Conservation (phyloP, 2,888 invertebrate species). For the Tanypteryx hageni region DNA sequence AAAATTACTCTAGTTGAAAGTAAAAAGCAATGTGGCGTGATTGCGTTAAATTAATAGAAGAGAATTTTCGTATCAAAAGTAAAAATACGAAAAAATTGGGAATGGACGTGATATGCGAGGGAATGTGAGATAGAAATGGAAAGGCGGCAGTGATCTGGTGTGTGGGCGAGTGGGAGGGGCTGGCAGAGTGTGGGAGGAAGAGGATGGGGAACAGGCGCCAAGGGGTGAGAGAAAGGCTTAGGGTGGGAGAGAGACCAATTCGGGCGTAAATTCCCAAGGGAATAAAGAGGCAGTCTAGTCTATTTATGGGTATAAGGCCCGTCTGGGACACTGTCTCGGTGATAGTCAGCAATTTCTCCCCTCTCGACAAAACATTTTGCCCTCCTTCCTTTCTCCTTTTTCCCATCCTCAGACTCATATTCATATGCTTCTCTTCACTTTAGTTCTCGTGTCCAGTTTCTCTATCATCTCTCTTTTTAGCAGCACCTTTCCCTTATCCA, state of each 20-base stretch:
- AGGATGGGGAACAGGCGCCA: background rate
- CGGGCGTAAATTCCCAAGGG: conserved; percentile 52
- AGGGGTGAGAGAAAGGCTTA: background rate
- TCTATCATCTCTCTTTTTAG: no score
- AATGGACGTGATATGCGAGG: background rate
- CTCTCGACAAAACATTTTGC: conserved; percentile 14
- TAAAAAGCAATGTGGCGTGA: no score
- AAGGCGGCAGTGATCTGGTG: background rate
- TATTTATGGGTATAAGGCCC: conserved; percentile 62
- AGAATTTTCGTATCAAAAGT: background rate
- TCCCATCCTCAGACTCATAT: background rate
- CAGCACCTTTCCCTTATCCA: no score
- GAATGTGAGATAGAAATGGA: background rate
- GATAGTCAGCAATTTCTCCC: conserved; percentile 48
- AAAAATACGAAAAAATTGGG: background rate
- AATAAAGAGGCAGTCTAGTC: conserved; percentile 55
- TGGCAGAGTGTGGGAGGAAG: background rate
- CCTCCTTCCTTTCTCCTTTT: conserved; percentile 30
- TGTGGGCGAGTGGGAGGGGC: background rate
- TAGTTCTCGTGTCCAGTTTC: no score
- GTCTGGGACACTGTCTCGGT: conserved; percentile 55
- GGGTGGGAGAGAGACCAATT: conserved; percentile 12
- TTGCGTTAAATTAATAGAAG: no score
- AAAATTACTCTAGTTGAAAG: no score
- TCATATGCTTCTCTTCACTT: no score